These are phyloP conservation scores for Drosophila parthenogenetica DNA, from an alignment of 2,888 invertebrate genomes.

Conservation along the genomic window DNA sequence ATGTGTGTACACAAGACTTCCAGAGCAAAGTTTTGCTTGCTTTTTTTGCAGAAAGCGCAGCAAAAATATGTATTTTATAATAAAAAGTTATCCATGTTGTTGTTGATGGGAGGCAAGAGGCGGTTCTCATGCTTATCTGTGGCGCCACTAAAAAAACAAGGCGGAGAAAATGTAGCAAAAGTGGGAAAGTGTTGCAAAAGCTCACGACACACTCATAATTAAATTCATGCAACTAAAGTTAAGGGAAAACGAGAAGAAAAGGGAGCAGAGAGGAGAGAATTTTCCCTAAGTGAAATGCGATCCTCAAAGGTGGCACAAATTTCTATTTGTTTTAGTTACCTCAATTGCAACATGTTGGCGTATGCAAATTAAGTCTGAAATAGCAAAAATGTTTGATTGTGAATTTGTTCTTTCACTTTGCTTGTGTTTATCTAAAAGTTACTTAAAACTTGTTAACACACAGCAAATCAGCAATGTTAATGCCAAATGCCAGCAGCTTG, in stretches of 20 bases:
- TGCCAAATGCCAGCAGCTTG: slow-evolving; percentile 6
- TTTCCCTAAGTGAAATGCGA: background rate
- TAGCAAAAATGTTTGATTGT: slow-evolving; percentile 15
- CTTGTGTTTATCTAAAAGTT: slow-evolving; percentile 3
- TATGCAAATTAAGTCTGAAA: slow-evolving; percentile 10
- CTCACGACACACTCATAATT: slow-evolving; percentile 31
- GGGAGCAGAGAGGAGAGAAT: background rate
- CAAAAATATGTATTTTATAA: slow-evolving; percentile 75
- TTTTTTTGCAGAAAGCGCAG: slow-evolving; percentile 31
- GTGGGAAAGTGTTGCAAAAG: slow-evolving; percentile 36
- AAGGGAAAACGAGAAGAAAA: background rate
- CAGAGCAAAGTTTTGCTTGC: slow-evolving; percentile 44
- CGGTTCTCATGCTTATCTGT: slow-evolving; percentile 24
- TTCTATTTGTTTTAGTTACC: slow-evolving; percentile 14
- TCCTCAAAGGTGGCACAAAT: slow-evolving; percentile 5
- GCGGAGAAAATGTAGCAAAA: slow-evolving; percentile 39
- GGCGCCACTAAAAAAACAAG: slow-evolving; percentile 25
- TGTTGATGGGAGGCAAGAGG: no score
- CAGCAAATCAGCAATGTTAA: slow-evolving; percentile 24
- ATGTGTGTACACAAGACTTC: slow-evolving; percentile 58
- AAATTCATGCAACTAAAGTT: slow-evolving; percentile 18
- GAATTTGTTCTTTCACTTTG: slow-evolving; percentile 3
- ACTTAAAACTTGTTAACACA: slow-evolving; percentile 10
- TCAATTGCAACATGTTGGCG: slow-evolving; percentile 8
- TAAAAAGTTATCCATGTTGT: slow-evolving; percentile 52